Conservation (phyloP, 2,113 vertebrate species). For the Mellivora capensis region DNA sequence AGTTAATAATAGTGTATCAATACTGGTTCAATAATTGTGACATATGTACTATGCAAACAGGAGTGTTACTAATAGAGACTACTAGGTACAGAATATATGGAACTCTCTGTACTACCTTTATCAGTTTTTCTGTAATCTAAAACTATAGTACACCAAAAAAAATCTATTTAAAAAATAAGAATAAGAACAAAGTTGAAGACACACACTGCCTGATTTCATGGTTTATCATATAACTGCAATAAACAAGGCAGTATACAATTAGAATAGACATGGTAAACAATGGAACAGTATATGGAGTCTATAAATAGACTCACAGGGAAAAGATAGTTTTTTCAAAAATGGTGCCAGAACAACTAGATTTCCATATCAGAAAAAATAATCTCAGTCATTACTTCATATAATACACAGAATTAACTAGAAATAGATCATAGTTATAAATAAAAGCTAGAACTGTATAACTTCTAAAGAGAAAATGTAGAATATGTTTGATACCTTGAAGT, state of each 20-base stretch:
- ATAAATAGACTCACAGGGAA: background rate
- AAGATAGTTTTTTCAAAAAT: background rate
- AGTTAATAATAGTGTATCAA: background rate
- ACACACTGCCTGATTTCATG: background rate
- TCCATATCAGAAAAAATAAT: background rate
- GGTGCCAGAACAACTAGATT: background rate
- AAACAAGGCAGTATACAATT: background rate
- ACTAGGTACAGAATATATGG: background rate
- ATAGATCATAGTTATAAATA: background rate
- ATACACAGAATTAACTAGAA: background rate
- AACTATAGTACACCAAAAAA: background rate
- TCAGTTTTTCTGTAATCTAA: background rate
- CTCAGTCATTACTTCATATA: background rate
- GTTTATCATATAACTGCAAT: background rate
- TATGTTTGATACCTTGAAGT: background rate
- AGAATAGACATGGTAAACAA: background rate
- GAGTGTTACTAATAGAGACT: background rate
- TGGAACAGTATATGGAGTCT: background rate
- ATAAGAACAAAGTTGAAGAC: background rate
- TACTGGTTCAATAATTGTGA: background rate
- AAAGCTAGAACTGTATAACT: background rate
- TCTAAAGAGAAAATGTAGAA: background rate
- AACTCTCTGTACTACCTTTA: background rate
- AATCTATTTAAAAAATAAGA: background rate
- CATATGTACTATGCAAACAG: background rate